Conservation (phyloP, 1,140 invertebrate genomes). For the Harlomillsia oculata region DNA sequence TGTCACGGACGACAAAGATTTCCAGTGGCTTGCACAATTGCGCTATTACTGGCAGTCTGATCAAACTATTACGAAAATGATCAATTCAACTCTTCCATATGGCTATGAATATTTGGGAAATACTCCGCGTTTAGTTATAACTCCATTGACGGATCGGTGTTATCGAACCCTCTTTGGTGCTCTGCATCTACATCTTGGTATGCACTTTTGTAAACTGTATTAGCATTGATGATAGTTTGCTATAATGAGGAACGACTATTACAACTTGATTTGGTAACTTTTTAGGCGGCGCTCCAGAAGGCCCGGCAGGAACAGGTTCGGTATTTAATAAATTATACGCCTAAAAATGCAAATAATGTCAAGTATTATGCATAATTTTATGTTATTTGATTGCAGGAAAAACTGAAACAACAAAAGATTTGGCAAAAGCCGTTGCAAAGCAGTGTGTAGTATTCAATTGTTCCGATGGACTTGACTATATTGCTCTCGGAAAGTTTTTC, state of each 20-base stretch:
- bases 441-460: constrained; percentile 97
- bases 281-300: constrained; percentile 71
- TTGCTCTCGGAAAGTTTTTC: constrained; percentile 90
- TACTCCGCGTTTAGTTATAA: constrained; percentile 74
- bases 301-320: constrained; percentile 84
- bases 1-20: constrained; percentile 65
- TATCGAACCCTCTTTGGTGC: constrained; percentile 87
- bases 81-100: constrained; percentile 79
- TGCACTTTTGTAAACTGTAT: too few species aligned
- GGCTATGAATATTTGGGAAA: constrained; percentile 93
- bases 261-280: background rate
- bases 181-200: constrained; percentile 59
- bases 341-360: too few species aligned
- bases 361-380: background rate
- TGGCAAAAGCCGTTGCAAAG: constrained; percentile 91
- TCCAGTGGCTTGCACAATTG: constrained; percentile 82
- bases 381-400: constrained; percentile 62
- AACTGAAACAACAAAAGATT: constrained; percentile 91
- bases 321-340: too few species aligned
- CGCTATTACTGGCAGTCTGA: constrained; percentile 86
- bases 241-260: too few species aligned
- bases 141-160: constrained; percentile 79
- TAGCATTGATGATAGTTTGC: too few species aligned
- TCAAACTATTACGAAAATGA: constrained; percentile 73
- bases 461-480: constrained; percentile 75